Evolutionary conservation across 2,888 invertebrate genomes (phyloP), one percentile per base, ranked within the genome.

Genomic region (Celastrina argiolus): DNA sequence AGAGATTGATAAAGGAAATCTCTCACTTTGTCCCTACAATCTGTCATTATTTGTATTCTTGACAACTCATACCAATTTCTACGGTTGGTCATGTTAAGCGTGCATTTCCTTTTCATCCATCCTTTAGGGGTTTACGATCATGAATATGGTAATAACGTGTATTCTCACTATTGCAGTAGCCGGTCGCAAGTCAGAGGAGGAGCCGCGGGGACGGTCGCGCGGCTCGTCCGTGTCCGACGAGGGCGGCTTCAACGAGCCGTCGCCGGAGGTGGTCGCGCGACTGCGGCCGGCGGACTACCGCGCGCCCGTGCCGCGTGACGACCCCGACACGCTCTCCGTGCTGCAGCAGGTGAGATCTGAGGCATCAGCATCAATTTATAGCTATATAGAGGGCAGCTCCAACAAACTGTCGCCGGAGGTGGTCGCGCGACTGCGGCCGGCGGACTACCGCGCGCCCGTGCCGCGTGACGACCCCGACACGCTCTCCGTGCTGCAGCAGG

Each of bases 311-410:
- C 84, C 74, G 66, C 73, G 70, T 39, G 88, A 87, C 5, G 87
- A 87, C 71, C 88, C 88, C 5, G 91, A 91, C 72, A 90, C 91
- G 68, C 81, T 91, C 66, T 90, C 90, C 28, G 88, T 89, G 58
- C 80, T 83, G 75, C 92, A 90, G 75, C 92, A 87, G 87, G 92
- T 89, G 39, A 59, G 31, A 34, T 45, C 31, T 8, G 31, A 31
- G 31, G n/a, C n/a, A n/a, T n/a, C n/a, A n/a, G n/a, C n/a, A n/a
- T n/a, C n/a, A n/a, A n/a, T n/a, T n/a, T n/a, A n/a, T n/a, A n/a
- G n/a, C n/a, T n/a, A n/a, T n/a, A n/a, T n/a, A n/a, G 94, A 94
- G 79, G 94, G 94, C 65, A 94, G 94, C 64, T 94, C 94, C 86
- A 94, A 94, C 83, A 95, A 94, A 82, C 94, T 94, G 28, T 93